phyloP scores from a whole-genome alignment of 2,888 invertebrate genomes.

The Melitaea athalia region DNA sequence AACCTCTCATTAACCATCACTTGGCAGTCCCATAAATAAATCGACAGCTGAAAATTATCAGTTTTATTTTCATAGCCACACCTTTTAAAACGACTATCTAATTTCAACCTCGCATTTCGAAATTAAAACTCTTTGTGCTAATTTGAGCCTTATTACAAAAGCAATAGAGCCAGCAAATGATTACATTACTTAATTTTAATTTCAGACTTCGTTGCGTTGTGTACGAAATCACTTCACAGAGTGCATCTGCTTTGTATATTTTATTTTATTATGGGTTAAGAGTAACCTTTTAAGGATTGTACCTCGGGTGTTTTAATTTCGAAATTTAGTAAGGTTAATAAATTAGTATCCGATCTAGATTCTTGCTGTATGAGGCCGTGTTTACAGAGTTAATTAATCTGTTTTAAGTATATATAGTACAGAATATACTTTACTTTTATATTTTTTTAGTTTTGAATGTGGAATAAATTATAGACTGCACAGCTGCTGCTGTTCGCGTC shows the following conservation, averaged over 20 bases:
- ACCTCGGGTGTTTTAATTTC: slow-evolving; percentile 1
- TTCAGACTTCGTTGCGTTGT: slow-evolving; percentile 1
- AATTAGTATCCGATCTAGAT: slow-evolving; percentile 19
- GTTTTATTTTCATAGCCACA: slow-evolving; percentile 19
- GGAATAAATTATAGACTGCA: background rate
- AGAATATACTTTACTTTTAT: background rate
- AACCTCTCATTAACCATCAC: background rate
- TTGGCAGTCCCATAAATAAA: slow-evolving; percentile 15
- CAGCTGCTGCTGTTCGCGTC: background rate
- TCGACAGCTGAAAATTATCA: slow-evolving; percentile 21
- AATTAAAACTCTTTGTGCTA: background rate
- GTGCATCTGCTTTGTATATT: slow-evolving; percentile 27
- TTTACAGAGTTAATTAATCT: background rate
- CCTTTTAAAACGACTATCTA: slow-evolving; percentile 13
- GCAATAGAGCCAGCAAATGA: background rate
- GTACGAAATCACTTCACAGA: slow-evolving; percentile 13
- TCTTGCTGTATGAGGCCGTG: slow-evolving; percentile 6
- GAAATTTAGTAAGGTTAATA: background rate
- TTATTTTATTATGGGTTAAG: slow-evolving; percentile 22
- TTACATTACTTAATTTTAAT: background rate
- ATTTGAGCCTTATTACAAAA: background rate
- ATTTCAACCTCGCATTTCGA: background rate
- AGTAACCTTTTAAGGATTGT: slow-evolving; percentile 1
- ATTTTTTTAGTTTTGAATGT: background rate
- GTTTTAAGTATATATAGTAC: background rate